Base-by-base conservation (phyloP, 2,888 invertebrate species). In the Alviniconcha strummeri region DNA sequence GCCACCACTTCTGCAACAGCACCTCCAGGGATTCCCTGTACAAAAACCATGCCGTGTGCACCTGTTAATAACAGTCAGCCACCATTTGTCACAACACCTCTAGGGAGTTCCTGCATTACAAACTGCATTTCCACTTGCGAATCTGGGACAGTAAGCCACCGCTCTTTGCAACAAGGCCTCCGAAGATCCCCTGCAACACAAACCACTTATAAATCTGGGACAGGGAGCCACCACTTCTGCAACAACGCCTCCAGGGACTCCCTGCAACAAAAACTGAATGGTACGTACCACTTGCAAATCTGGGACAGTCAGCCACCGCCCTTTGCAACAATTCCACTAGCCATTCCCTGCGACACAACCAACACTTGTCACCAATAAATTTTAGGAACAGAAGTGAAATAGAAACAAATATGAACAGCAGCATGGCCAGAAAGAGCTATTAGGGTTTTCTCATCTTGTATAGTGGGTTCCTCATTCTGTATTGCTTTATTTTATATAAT, bases 281-380 rank as follows among this genome's bases (percentile, higher is more conserved):
- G 36, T 36, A 3, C 4, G 60, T 13, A 4, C 60, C 60, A 11
- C 9, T 60, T 60, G 4, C 13, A 60, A 8, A 60, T 13, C 36
- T 98, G 7, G 99, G 99, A 94, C 99, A 99, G 94, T 98, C 98
- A 0, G 97, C 97, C 0, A 99, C 99, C 0, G 99, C 99, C 89
- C 97, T 95, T 93, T 99, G 97, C 81, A 99, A 94, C 56, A 99
- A 93, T 0, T 96, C 95, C 93, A 99, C 99, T 88, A 99, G 94
- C 13, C 97, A 97, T 89, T 99, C 97, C 57, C 98, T 94, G 87
- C 7, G 91, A 81, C 8, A 13, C 13, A 11, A 13, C 60, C 60
- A 11, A 8, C 60, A 11, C 9, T 60, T 60, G 13, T 60, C 36
- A 36, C 36, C 36, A 36, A 36, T 36, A 0, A 36, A 36, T 36